Conservation (phyloP, 2,888 invertebrate species). For the Harpalus rufipes region DNA sequence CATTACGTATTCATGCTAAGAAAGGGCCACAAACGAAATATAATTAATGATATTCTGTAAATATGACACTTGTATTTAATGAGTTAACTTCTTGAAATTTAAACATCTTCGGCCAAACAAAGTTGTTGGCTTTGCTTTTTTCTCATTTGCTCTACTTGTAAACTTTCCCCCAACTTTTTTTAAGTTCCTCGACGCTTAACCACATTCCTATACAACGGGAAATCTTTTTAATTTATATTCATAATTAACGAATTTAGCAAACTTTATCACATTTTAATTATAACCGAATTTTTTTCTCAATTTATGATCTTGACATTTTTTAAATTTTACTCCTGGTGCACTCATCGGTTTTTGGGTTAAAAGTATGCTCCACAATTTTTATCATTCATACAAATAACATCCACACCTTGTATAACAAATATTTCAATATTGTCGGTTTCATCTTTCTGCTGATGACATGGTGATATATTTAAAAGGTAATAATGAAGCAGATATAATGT, state of each 20-base stretch:
- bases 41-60: constrained; percentile 49
- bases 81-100: constrained; percentile 51
- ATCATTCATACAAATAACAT: no score
- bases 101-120: constrained; percentile 56
- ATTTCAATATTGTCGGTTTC: no score
- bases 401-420: no score
- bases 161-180: constrained; percentile 27
- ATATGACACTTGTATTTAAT: constrained; percentile 56
- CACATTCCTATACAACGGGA: constrained; percentile 49
- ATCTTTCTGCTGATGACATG: no score
- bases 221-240: constrained; percentile 55
- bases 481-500: no score
- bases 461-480: no score
- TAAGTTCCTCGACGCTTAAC: constrained; percentile 18
- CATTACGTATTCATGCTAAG: constrained; percentile 25
- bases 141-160: constrained; percentile 47
- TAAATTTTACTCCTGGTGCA: no score
- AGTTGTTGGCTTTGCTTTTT: constrained; percentile 56
- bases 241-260: constrained; percentile 53
- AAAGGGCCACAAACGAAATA: constrained; percentile 9
- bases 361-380: no score
- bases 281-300: constrained; percentile 31
- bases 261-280: constrained; percentile 49
- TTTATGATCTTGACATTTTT: constrained; percentile 25
- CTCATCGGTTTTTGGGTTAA: no score